Evolutionary conservation across 2,888 invertebrate species (phyloP).

Genomic region (Pollenia labialis): DNA sequence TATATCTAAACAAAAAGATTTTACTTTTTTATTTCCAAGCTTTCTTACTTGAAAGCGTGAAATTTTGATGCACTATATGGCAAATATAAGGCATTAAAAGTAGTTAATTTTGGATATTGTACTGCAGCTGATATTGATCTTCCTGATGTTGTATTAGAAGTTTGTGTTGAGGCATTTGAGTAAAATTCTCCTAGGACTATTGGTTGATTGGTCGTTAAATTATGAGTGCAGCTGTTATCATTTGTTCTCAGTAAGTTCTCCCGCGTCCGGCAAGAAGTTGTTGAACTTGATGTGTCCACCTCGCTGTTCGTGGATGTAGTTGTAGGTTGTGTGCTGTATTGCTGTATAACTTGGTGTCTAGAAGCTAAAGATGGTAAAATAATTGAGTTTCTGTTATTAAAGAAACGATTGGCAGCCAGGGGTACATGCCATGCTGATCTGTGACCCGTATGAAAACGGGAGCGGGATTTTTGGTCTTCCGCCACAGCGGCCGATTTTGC

Average conservation of each 20-base stretch:
- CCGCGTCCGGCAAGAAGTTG: slow-evolving; percentile 40
- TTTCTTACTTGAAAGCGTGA: slow-evolving; percentile 80
- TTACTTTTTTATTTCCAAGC: not conserved
- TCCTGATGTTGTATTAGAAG: slow-evolving; percentile 76
- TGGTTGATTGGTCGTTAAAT: slow-evolving; percentile 24
- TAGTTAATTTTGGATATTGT: slow-evolving; percentile 77
- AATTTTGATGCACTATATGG: slow-evolving; percentile 83
- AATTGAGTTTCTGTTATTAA: slow-evolving; percentile 80
- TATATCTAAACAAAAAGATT: too few species aligned
- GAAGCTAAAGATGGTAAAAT: slow-evolving; percentile 79
- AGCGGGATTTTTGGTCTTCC: slow-evolving; percentile 51
- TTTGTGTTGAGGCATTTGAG: slow-evolving; percentile 75
- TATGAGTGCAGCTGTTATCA: slow-evolving; percentile 29
- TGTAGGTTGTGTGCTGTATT: slow-evolving; percentile 57
- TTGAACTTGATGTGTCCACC: slow-evolving; percentile 45
- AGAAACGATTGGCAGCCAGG: slow-evolving; percentile 77
- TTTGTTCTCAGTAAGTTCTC: slow-evolving; percentile 44
- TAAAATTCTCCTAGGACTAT: not conserved
- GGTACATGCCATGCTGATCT: slow-evolving; percentile 79
- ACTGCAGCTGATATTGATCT: slow-evolving; percentile 83
- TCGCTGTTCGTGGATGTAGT: slow-evolving; percentile 59
- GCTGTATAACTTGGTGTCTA: slow-evolving; percentile 40
- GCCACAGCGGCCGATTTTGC: slow-evolving; percentile 80
- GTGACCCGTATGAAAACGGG: slow-evolving; percentile 45
- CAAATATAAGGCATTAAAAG: slow-evolving; percentile 80